Base-by-base conservation (phyloP, 2,888 invertebrate genomes). In the Hydropsyche betteni region DNA sequence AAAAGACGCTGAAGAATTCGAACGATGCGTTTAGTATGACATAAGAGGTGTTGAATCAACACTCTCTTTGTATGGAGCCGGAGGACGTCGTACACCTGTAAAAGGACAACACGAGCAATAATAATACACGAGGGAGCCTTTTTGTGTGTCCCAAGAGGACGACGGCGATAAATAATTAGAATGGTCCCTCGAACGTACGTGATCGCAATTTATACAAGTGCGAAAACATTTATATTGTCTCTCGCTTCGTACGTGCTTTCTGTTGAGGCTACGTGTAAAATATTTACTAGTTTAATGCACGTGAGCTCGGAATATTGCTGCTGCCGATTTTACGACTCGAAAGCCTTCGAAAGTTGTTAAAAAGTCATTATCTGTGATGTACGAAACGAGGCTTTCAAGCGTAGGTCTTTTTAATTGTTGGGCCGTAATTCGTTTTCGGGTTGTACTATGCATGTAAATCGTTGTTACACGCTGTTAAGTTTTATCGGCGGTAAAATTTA, bases 61-160 rank as follows among this genome's bases (percentile, higher is more conserved):
- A 6, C n/a, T 69, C 51, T 69, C 50, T 69, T 69, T 51, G 33
- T 51, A 33, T 14, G 69, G 53, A 69, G 36, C 61, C n/a, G 71
- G n/a, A 71, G 33, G 53, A 14, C 33, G 38, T 4, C n/a, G 4
- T 12, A 34, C 58, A 72, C 72, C 36, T 24, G 72, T 72, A 72
- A 64, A 44, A 72, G 72, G 72, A 38, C 61, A 72, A 72, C 55
- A 72, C 72, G 38, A 72, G 58, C 58, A 14, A 61, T 12, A 55
- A 14, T 12, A 10, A 33, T 34, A 8, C 34, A 10, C 71, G 55
- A 5, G 16, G 70, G 72, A 34, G 16, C 58, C 58, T 72, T 44
- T 38, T 72, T 70, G 53, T 33, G 24, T 24, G 51, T 51, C 69
- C 33, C 33, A 6, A 36, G 14, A 14, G 51, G 51, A 50, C n/a